Evolutionary conservation across 2,888 invertebrate genomes (phyloP).

Genomic region (Terebella lapidaria): DNA sequence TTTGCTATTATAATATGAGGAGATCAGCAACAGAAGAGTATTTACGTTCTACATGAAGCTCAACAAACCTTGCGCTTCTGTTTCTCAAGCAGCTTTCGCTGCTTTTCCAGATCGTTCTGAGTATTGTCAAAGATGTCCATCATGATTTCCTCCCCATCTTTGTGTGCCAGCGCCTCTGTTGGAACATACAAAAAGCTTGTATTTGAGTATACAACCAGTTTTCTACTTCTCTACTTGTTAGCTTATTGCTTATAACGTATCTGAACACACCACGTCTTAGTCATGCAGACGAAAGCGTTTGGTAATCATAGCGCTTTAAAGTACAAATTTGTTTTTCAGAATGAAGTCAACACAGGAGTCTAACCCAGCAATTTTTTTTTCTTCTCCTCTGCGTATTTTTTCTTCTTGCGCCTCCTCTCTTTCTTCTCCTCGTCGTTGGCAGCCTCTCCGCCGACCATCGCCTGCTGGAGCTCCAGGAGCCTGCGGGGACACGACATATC

Average conservation of each 20-base stretch:
- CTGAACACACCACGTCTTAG: too few species aligned
- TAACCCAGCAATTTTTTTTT: constrained; percentile 47
- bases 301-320: too few species aligned
- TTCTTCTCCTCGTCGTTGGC: constrained; percentile 68
- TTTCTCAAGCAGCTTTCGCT: constrained; percentile 65
- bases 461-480: constrained; percentile 65
- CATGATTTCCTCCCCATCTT: constrained; percentile 69
- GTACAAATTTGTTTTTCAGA: too few species aligned
- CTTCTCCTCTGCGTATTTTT: constrained; percentile 65
- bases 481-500: constrained; percentile 28
- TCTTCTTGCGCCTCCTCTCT: constrained; percentile 65
- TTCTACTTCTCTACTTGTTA: too few species aligned
- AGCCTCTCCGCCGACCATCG: constrained; percentile 76
- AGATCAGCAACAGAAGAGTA: too few species aligned
- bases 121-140: constrained; percentile 71
- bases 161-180: constrained; percentile 56
- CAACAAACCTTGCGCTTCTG: constrained; percentile 62
- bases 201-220: too few species aligned
- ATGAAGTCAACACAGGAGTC: background rate
- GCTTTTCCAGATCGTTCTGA: constrained; percentile 67
- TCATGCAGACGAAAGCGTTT: too few species aligned
- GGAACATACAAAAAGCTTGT: too few species aligned
- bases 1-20: too few species aligned
- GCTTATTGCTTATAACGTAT: too few species aligned
- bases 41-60: too few species aligned